Base-by-base conservation (phyloP, 1,140 invertebrate genomes). In the Sminthurinus signatus region DNA sequence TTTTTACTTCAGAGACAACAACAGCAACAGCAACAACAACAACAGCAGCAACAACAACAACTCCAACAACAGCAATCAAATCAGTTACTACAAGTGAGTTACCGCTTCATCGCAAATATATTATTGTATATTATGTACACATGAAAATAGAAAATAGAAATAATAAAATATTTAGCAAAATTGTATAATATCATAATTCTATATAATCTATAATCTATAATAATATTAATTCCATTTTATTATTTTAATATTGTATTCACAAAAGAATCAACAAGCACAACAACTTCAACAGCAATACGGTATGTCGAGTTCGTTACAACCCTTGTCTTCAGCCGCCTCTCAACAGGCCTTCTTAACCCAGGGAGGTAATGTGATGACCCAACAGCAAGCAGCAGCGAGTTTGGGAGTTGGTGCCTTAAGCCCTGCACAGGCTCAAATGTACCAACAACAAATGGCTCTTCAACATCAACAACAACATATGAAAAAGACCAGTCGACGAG, bases 391-490 rank as follows among this genome's bases (percentile, higher is more conserved):
- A 10, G 52, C 32, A 17, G 36, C 54, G 21, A 39, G 57, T 23
- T 31, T 66, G n/a, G 66, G 67, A 57, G 39, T 60, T 0, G 61
- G 67, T n/a, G 65, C 58, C 25, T 21, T 74, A 60, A 62, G 64
- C 39, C 77, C 77, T 32, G 76, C 78, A 42, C 77, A 79, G 64
- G 76, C 77, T 51, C 75, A 76, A 62, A 77, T 77, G 76, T 77
- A 78, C 68, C 76, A 78, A 64, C 75, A 77, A 61, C 76, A 78
- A 65, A 78, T 78, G 76, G 77, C 78, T 58, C 68, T 78, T n/a
- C 77, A 78, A 58, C 78, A 78, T 56, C 76, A 78, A 66, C 73
- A 74, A 54, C 76, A 78, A 64, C 77, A 79, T 62, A 66, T 78
- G 29, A 79, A 78, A 67, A 80, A 80, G 70, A 76, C 77, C 54